A percentile compares a stretch with the other conserved stretches of the same genome.
These are phyloP conservation scores for Plestiodon gilberti DNA, from an alignment of 2,113 vertebrate genomes.

Conservation along the genomic window DNA sequence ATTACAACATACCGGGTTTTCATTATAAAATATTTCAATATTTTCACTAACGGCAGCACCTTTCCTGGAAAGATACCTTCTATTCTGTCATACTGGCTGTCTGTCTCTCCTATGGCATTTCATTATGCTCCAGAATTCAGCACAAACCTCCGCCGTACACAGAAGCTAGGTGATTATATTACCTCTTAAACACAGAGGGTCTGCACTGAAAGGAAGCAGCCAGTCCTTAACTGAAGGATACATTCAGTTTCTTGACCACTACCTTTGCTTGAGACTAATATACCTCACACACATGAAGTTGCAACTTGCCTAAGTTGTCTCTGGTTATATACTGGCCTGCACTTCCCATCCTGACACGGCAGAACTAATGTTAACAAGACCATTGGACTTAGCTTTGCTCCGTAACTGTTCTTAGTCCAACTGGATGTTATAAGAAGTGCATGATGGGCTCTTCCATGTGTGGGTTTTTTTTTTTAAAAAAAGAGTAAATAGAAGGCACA, in stretches of 20 bases:
- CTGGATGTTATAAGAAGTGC: no score
- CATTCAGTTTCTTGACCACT: background rate
- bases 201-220: background rate
- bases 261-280: constrained; percentile 6
- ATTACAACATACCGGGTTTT: constrained; percentile 14
- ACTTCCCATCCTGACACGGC: constrained; percentile 13
- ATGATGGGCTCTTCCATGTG: no score
- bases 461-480: no score
- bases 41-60: background rate
- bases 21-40: background rate
- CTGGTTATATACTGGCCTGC: background rate
- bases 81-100: background rate
- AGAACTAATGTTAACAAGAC: background rate
- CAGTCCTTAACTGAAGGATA: background rate
- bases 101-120: background rate
- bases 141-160: background rate
- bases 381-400: background rate
- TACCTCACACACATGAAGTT: background rate
- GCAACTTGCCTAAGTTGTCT: background rate
- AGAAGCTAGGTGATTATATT: background rate
- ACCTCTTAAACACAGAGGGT: background rate
- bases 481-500: no score
- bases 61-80: background rate
- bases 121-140: constrained; percentile 5
- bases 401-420: background rate